Percentiles rank a stretch among this genome's conserved stretches.
Evolutionary conservation across 2,888 invertebrate genomes (phyloP).

Genomic region (Pristionchus arcanus): DNA sequence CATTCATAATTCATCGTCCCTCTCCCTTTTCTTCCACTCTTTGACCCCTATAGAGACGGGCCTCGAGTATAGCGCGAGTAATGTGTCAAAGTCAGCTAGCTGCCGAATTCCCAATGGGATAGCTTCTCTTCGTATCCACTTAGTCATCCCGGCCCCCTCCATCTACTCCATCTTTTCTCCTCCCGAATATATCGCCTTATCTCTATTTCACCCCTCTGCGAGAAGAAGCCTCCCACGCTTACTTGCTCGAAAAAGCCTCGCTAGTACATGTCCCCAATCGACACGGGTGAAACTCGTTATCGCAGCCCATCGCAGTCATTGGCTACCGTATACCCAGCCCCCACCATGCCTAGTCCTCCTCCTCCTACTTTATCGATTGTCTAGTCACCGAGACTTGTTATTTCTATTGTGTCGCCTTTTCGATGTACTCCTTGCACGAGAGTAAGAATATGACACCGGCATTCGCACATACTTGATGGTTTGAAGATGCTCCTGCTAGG

Average conservation of each 20-base stretch:
- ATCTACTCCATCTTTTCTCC: slow-evolving; percentile 35
- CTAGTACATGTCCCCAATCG: slow-evolving; percentile 34
- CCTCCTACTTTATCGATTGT: background rate
- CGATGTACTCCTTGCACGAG: background rate
- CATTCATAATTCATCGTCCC: background rate
- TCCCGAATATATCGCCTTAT: slow-evolving; percentile 28
- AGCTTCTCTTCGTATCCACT: slow-evolving; percentile 37
- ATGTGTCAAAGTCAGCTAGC: slow-evolving; percentile 50
- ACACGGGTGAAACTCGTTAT: slow-evolving; percentile 41
- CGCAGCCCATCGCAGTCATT: background rate
- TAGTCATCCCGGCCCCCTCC: slow-evolving; percentile 6
- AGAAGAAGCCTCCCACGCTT: background rate
- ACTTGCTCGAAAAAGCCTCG: background rate
- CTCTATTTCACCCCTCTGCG: slow-evolving; percentile 26
- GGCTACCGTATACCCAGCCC: background rate
- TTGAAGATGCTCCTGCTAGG: background rate
- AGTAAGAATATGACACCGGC: slow-evolving; percentile 11
- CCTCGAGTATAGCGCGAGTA: slow-evolving; percentile 46
- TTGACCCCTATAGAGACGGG: background rate
- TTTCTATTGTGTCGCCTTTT: background rate
- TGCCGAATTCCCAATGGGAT: slow-evolving; percentile 11
- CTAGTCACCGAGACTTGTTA: slow-evolving; percentile 43
- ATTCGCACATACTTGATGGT: slow-evolving; percentile 5
- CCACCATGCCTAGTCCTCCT: background rate
- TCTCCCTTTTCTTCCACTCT: background rate